Percentiles rank a stretch among this genome's conserved stretches.
These are phyloP conservation scores for Lasioglossum calceatum DNA, from an alignment of 2,888 invertebrate genomes.

Conservation along the genomic window DNA sequence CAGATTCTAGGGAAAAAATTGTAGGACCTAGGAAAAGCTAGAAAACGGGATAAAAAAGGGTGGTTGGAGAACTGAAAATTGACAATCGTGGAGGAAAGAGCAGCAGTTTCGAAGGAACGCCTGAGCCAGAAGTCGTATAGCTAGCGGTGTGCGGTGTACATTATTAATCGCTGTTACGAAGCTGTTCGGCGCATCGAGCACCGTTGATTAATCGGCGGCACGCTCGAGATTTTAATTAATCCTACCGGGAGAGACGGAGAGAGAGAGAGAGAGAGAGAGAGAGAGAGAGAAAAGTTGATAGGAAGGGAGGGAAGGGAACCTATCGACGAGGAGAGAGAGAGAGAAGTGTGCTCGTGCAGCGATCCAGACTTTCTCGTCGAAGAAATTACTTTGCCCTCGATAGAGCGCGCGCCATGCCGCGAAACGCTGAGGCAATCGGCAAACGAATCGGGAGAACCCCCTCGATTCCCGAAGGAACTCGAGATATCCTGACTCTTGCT, in stretches of 20 bases:
- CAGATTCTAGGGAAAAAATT: neutral
- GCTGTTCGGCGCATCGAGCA: slow-evolving; percentile 74
- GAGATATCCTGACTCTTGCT: slow-evolving; percentile 51
- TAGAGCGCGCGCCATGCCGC: slow-evolving; percentile 30
- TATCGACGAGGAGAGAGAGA: slow-evolving; percentile 16
- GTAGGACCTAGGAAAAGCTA: neutral
- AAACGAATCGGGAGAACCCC: slow-evolving; percentile 63
- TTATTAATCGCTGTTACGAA: slow-evolving; percentile 77
- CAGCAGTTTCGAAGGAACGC: neutral
- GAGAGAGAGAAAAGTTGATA: neutral
- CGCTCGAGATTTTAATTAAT: slow-evolving; percentile 80
- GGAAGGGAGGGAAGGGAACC: slow-evolving; percentile 18
- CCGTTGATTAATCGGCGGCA: slow-evolving; percentile 78
- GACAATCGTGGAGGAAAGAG: neutral
- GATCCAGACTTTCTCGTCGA: slow-evolving; percentile 58
- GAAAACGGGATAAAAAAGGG: neutral
- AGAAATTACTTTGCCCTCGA: slow-evolving; percentile 70
- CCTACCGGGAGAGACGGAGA: slow-evolving; percentile 52
- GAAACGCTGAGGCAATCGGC: slow-evolving; percentile 60
- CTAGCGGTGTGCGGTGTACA: slow-evolving; percentile 61
- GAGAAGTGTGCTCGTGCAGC: slow-evolving; percentile 27
- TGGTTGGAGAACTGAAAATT: neutral
- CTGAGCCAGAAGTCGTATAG: slow-evolving; percentile 27
- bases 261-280: slow-evolving; percentile 35
- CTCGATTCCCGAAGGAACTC: slow-evolving; percentile 69